phyloP scores from a whole-genome alignment of 2,888 invertebrate species.

The Euphydryas editha region DNA sequence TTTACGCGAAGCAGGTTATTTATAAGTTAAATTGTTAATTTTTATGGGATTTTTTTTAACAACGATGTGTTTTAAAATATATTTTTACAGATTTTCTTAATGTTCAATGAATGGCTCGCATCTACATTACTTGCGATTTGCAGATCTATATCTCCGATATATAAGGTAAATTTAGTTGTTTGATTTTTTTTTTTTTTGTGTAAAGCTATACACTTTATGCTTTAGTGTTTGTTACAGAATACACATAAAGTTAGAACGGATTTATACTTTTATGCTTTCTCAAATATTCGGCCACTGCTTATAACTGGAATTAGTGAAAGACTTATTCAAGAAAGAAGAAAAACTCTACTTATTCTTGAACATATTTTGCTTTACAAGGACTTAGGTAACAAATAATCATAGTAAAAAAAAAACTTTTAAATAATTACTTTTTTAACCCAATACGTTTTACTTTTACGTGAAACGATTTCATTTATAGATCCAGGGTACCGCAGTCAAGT shows the following conservation, averaged over 20 bases:
- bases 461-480: constrained; percentile 49
- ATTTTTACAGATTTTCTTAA: constrained; percentile 57
- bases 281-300: constrained; percentile 57
- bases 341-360: constrained; percentile 51
- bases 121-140: constrained; percentile 60
- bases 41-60: too few relatives aligned
- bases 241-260: constrained; percentile 52
- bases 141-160: constrained; percentile 59
- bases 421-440: not conserved
- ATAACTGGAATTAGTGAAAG: constrained; percentile 57
- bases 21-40: not conserved
- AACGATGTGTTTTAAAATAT: not conserved
- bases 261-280: constrained; percentile 52
- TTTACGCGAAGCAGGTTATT: constrained; percentile 62
- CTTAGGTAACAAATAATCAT: constrained; percentile 47
- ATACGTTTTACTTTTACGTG: not conserved
- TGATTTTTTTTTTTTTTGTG: not conserved
- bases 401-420: not conserved
- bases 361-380: constrained; percentile 51
- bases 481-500: constrained; percentile 54
- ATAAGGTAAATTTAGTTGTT: constrained; percentile 46
- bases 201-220: not conserved
- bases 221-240: constrained; percentile 46
- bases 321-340: constrained; percentile 53
- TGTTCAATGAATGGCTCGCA: constrained; percentile 61